These are phyloP conservation scores for Porites evermanni DNA, from an alignment of 92 coral and sea anemone genomes.

Conservation along the genomic window DNA sequence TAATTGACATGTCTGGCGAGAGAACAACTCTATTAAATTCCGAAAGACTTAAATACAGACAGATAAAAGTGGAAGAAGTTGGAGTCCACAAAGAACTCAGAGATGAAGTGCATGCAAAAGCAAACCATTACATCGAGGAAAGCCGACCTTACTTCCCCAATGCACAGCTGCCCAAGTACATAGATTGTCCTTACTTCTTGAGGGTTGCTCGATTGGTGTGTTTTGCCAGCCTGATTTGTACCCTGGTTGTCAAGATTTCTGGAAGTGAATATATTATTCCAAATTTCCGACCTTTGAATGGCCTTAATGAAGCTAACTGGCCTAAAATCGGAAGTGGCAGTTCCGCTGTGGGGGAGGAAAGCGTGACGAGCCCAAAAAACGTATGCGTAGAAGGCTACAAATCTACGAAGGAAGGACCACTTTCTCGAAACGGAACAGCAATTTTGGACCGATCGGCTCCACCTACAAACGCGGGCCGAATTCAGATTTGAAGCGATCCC, in stretches of 20 bases:
- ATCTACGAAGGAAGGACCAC: too few species aligned
- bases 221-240: neutral
- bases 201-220: slow-evolving; percentile 1
- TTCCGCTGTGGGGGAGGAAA: too few species aligned
- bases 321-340: too few species aligned
- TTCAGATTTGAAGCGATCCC: too few species aligned
- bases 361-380: too few species aligned
- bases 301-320: too few species aligned
- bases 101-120: slow-evolving; percentile 26
- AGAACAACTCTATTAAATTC: slow-evolving; percentile 8
- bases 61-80: slow-evolving; percentile 24
- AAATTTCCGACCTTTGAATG: too few species aligned
- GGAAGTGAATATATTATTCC: neutral
- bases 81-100: slow-evolving; percentile 14
- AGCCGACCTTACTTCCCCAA: slow-evolving; percentile 61
- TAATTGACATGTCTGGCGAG: neutral
- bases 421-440: too few species aligned
- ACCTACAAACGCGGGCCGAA: too few species aligned
- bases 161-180: slow-evolving; percentile 43
- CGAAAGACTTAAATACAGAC: slow-evolving; percentile 5
- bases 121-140: slow-evolving; percentile 70
- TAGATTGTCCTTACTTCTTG: slow-evolving; percentile 35
- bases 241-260: slow-evolving; percentile 13
- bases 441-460: too few species aligned
- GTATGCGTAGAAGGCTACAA: too few species aligned